Conservation (phyloP, 1,140 invertebrate species). For the Papilio aristodemus region DNA sequence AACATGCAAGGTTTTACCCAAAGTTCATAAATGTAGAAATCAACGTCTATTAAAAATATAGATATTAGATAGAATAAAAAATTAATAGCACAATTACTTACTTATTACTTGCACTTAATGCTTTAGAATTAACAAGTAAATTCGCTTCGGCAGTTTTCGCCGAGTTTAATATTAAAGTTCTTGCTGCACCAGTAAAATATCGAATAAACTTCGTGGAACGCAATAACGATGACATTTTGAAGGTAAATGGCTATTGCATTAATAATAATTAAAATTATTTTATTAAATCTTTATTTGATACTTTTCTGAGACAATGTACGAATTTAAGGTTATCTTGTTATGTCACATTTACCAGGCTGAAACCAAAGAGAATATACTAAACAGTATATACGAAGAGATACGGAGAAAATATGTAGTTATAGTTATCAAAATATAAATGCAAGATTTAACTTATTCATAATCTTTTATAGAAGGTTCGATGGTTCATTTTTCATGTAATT, state of each 20-base stretch:
- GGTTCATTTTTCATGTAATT: too few species aligned
- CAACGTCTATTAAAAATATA: neutral
- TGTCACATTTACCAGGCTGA: conserved; percentile 41
- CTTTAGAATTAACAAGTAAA: conserved; percentile 62
- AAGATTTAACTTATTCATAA: too few species aligned
- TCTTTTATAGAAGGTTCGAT: too few species aligned
- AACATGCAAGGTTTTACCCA: neutral
- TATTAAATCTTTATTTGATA: conserved; percentile 3
- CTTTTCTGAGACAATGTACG: conserved; percentile 28
- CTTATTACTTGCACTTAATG: conserved; percentile 62
- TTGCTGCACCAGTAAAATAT: conserved; percentile 85
- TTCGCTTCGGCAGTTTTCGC: conserved; percentile 72
- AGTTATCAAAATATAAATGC: too few species aligned
- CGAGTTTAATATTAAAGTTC: conserved; percentile 83
- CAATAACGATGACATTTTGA: conserved; percentile 83
- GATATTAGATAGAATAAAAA: neutral
- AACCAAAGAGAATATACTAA: conserved; percentile 16
- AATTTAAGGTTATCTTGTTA: conserved; percentile 57
- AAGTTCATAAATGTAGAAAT: conserved; percentile 23
- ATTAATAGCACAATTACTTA: conserved; percentile 42
- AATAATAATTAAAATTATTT: conserved; percentile 21
- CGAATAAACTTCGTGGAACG: conserved; percentile 85
- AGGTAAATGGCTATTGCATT: conserved; percentile 42
- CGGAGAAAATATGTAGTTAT: too few species aligned
- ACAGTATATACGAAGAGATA: neutral